Base-by-base conservation (phyloP, 1,140 invertebrate genomes). In the Campodea augens region DNA sequence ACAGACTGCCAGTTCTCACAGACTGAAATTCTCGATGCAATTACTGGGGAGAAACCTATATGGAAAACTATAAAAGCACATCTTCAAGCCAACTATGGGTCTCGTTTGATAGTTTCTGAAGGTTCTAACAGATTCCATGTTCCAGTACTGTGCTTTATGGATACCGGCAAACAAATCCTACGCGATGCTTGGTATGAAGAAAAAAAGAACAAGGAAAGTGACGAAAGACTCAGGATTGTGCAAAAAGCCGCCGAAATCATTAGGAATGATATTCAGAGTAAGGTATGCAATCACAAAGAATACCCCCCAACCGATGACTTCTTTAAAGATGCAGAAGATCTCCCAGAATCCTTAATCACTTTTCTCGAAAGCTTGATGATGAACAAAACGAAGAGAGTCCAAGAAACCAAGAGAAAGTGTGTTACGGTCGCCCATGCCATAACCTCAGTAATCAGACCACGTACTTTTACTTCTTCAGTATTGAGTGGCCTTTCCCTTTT, bases 221-320 rank as follows among this genome's bases (percentile, higher is more conserved):
- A n/a, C n/a, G 50, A 52, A 44, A 49, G 52, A 29, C 19, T 53
- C 18, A 37, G 52, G n/a, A 29, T 55, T 18, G 46, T 60, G 39
- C 44, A 57, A 39, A 52, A 54, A 38, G 56, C 57, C 21, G 59
- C 54, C 47, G 51, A 44, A 41, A 61, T 61, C 38, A 56, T 60
- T 53, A 25, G 51, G 7, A 50, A 58, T 47, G 57, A 60, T 51
- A 60, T 60, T 46, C 43, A 46, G 52, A 47, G 53, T 21, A 1
- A 42, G 41, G 41, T 52, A 15, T 48, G 54, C 53, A 54, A 57
- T 44, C 54, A 50, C 13, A 53, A 55, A 21, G 27, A 44, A 21
- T 62, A 61, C 55, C 55, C 60, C 43, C 51, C 56, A 25, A 44
- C 53, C 36, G 56, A 58, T 43, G 18, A 46, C 39, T 37, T 51